phyloP scores from a whole-genome alignment of 2,113 vertebrate species.

The Gopherus evgoodei region DNA sequence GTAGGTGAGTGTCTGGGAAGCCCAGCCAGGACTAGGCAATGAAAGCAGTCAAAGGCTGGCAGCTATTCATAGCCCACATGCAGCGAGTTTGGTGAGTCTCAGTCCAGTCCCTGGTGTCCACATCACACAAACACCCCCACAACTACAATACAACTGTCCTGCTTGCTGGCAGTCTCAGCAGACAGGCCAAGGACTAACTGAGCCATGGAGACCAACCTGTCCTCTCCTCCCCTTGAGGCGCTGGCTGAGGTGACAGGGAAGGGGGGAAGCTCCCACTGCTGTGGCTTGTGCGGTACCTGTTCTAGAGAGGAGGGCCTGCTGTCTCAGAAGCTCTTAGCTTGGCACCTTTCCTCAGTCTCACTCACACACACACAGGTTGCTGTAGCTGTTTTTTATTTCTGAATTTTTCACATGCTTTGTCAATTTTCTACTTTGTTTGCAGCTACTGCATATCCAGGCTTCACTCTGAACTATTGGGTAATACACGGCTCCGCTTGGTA shows the following conservation, averaged over 20 bases:
- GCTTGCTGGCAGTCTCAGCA: background rate
- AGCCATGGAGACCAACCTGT: background rate
- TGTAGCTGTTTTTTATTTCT: background rate
- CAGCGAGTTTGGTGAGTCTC: background rate
- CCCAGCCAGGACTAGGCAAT: background rate
- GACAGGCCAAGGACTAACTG: background rate
- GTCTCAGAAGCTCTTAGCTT: background rate
- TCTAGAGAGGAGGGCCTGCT: background rate
- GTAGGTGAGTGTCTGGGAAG: background rate
- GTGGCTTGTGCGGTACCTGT: background rate
- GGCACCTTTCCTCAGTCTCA: background rate
- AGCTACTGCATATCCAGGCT: background rate
- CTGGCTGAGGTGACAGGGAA: background rate
- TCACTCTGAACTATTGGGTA: background rate
- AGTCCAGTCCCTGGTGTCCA: background rate
- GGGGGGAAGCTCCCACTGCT: background rate
- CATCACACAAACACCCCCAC: background rate
- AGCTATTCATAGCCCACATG: background rate
- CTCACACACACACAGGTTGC: background rate
- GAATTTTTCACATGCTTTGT: background rate
- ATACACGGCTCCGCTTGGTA: background rate
- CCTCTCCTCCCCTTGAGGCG: background rate
- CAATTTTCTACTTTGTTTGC: background rate
- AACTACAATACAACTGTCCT: background rate
- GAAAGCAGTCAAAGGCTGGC: background rate